Evolutionary conservation across 2,797 vertebrate species (phyloP).

Genomic region (Urophycis tenuis): DNA sequence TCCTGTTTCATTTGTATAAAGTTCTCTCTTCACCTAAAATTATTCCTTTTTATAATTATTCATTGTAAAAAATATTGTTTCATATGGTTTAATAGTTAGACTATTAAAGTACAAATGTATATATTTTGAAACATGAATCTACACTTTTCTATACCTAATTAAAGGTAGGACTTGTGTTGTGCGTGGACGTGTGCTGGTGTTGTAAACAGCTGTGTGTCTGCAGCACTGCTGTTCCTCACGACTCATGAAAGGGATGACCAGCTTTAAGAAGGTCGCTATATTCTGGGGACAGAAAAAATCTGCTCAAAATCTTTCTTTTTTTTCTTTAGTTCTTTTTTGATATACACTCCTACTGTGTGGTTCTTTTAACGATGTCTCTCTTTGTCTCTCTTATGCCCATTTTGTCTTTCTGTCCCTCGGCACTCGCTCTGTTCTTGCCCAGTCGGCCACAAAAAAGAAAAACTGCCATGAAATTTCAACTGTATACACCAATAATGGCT

Average conservation of each 20-base stretch:
- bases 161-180: not conserved
- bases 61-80: too few species aligned
- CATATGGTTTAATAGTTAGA: not conserved
- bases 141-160: not conserved
- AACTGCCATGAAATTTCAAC: not conserved
- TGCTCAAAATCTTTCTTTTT: not conserved
- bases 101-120: not conserved
- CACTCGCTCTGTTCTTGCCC: not conserved
- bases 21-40: conserved; percentile 12
- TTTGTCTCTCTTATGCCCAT: too few species aligned
- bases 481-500: not conserved
- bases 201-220: not conserved
- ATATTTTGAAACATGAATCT: not conserved
- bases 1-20: conserved; percentile 54
- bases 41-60: too few species aligned
- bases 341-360: not conserved
- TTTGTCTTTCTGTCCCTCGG: not conserved
- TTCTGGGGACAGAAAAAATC: not conserved
- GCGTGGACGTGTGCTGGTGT: not conserved
- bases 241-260: not conserved
- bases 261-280: not conserved
- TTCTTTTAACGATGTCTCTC: not conserved
- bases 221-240: not conserved
- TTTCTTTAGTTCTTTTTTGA: not conserved
- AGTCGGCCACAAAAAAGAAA: not conserved